Conservation (phyloP, 1,140 invertebrate species). For the Lerema accius region DNA sequence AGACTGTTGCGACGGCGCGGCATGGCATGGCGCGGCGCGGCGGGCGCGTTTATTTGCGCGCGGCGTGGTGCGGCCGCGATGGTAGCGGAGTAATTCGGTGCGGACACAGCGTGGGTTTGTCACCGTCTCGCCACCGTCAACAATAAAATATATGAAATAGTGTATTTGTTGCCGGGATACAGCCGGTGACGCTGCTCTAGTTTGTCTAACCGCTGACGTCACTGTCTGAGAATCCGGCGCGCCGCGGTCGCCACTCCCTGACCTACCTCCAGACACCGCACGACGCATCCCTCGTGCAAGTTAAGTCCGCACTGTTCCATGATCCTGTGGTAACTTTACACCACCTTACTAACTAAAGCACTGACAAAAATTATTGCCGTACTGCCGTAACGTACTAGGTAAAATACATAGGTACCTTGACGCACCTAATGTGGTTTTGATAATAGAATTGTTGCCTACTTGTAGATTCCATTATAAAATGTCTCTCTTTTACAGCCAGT, state of each 20-base stretch:
- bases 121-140: constrained; percentile 75
- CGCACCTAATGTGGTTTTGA: too few species aligned
- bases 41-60: constrained; percentile 47
- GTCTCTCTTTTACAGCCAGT: too few species aligned
- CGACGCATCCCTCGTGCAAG: constrained; percentile 38
- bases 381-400: too few species aligned
- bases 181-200: constrained; percentile 72
- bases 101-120: constrained; percentile 66
- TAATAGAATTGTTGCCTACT: too few species aligned
- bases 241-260: constrained; percentile 63
- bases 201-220: constrained; percentile 79
- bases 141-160: constrained; percentile 78
- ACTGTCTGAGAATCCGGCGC: constrained; percentile 77
- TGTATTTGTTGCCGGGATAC: constrained; percentile 69
- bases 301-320: background rate
- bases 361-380: too few species aligned
- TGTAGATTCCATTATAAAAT: too few species aligned
- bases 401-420: too few species aligned
- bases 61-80: too few species aligned
- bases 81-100: constrained; percentile 55
- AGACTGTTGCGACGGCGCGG: too few species aligned
- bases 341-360: too few species aligned
- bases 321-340: background rate
- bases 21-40: constrained; percentile 43
- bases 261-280: constrained; percentile 74